phyloP scores from a whole-genome alignment of 37 sponge, comb jelly and placozoan species.

The Halichondria panicea region DNA sequence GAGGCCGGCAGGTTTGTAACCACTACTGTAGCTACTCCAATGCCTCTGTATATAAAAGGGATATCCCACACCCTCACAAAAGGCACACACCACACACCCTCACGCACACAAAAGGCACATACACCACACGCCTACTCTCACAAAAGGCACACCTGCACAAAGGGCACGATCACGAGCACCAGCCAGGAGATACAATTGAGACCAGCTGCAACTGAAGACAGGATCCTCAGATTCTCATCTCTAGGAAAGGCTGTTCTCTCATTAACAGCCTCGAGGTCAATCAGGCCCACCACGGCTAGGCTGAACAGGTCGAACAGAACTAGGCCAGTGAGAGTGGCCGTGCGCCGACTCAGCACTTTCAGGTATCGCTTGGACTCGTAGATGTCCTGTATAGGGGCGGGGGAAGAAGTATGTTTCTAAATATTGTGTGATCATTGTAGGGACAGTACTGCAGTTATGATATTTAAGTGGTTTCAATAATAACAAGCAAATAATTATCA shows the following conservation, averaged over 20 bases:
- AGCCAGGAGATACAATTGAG: conserved; percentile 28
- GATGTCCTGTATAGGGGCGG: conserved; percentile 33
- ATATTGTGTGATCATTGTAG: not conserved
- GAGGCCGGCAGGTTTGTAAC: not conserved
- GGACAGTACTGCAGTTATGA: not conserved
- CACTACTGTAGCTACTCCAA: too few species aligned
- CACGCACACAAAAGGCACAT: not conserved
- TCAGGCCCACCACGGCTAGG: conserved; percentile 1
- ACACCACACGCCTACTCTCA: not conserved
- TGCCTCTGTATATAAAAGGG: too few species aligned
- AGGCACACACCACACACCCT: not conserved
- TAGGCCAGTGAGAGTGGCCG: conserved; percentile 34
- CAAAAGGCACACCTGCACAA: conserved; percentile 24
- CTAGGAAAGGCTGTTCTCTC: not conserved
- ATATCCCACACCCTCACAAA: too few species aligned
- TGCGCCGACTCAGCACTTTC: conserved; percentile 40
- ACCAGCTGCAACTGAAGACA: conserved; percentile 5
- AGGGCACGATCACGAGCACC: conserved; percentile 14
- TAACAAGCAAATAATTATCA: not conserved
- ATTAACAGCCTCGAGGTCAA: not conserved
- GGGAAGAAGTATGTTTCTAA: too few species aligned
- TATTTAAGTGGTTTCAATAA: not conserved
- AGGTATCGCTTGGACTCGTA: conserved; percentile 34
- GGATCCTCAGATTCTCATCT: not conserved
- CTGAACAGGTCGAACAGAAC: conserved; percentile 43